These are phyloP conservation scores for Holcopasites calliopsidis DNA, from an alignment of 1,140 invertebrate species.

Conservation along the genomic window DNA sequence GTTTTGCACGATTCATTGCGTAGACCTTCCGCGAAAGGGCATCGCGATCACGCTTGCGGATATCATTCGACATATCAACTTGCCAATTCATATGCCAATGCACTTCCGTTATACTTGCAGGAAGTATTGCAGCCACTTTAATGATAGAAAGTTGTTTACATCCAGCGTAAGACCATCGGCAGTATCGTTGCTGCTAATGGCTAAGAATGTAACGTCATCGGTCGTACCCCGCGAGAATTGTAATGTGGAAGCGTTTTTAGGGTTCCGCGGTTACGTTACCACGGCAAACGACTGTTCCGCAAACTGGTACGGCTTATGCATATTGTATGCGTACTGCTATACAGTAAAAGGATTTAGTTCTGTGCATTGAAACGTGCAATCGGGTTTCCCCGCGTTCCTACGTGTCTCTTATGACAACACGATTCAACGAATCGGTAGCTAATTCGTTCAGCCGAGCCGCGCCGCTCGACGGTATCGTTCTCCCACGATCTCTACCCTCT, in stretches of 20 bases:
- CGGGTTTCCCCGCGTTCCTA: neutral
- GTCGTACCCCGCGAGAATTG: neutral
- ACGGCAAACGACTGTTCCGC: conserved; percentile 5
- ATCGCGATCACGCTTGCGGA: no score
- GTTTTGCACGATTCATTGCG: no score
- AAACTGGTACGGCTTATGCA: conserved; percentile 39
- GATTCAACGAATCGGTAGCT: neutral
- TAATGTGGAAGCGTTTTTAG: neutral
- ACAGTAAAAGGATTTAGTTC: neutral
- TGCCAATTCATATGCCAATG: no score
- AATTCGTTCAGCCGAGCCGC: neutral
- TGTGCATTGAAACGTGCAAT: no score
- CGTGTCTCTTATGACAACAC: neutral
- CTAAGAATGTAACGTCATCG: no score
- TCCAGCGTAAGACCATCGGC: no score
- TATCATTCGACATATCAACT: no score
- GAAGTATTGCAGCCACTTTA: no score
- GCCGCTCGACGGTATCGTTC: neutral
- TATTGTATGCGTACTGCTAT: conserved; percentile 29
- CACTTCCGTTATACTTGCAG: no score
- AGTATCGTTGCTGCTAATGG: no score
- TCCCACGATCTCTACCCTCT: neutral
- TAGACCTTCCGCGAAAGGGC: no score
- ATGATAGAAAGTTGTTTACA: no score
- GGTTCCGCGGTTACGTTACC: neutral